Base-by-base conservation (phyloP, 1,140 invertebrate genomes). In the Drosophila setifemur region DNA sequence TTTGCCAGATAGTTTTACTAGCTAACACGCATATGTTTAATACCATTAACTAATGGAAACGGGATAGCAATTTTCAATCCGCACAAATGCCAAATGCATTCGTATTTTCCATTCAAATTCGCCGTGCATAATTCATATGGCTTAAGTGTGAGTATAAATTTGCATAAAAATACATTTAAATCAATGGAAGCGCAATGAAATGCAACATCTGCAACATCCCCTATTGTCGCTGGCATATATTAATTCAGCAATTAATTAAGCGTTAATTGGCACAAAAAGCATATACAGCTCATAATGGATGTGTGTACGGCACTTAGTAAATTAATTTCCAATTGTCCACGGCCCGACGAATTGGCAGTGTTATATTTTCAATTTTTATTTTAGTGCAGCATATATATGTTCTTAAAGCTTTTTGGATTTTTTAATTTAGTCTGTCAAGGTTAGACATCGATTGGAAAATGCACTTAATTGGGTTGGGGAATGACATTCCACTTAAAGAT, bases 221-320 rank as follows among this genome's bases (percentile, higher is more conserved):
- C 49, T 53, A 55, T 66, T 50, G 58, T 37, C 58, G 7, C 6
- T 18, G 60, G 31, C 40, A 39, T 64, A 78, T 60, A 79, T 78
- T 71, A 74, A 74, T 85, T 73, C 54, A 73, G 74, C 79, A 85
- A 73, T 83, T 85, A 83, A 83, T 83, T 79, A 83, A 78, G 49
- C 47, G 79, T 83, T 83, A 83, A 83, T 83, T 83, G 77, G 70
- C 74, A 72, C 60, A 54, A 85, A 85, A 74, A 55, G 78, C 54
- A 55, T 39, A 55, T 39, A 52, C 44, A 74, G 77, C 77, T 86
- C 77, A 83, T 83, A 85, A 86, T 67, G 64, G 52, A 79, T 70
- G 55, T 53, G 64, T 49, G 63, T 29, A n/a, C 69, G 75, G 61
- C 70, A 66, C 64, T 52, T 70, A 58, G 45, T 60, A 55, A 43